Percentiles rank a stretch among this genome's conserved stretches.
Evolutionary conservation across 2,113 vertebrate genomes (phyloP).

Genomic region (Entosphenus tridentatus): DNA sequence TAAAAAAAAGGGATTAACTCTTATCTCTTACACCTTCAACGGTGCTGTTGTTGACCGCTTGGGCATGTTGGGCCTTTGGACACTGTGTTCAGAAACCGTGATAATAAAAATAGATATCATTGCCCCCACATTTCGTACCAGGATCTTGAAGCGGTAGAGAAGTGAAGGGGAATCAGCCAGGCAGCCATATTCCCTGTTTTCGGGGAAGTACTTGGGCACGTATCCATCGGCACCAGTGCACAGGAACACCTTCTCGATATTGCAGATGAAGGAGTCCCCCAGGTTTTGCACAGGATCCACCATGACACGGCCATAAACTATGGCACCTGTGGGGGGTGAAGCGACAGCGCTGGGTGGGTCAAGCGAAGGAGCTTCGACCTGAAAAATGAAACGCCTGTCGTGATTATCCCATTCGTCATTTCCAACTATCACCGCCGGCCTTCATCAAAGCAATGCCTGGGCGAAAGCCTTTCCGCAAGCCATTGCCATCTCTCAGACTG

Average conservation of each 20-base stretch:
- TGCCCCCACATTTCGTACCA: conserved; percentile 32
- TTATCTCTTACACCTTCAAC: too few species aligned
- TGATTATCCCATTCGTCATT: background rate
- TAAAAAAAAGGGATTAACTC: too few species aligned
- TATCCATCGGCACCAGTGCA: conserved; percentile 82
- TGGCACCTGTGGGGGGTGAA: conserved; percentile 32
- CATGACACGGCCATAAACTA: conserved; percentile 69
- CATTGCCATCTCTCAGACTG: too few species aligned
- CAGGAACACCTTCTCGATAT: conserved; percentile 77
- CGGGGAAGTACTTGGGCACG: conserved; percentile 67
- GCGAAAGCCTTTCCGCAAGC: background rate
- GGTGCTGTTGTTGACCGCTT: too few species aligned
- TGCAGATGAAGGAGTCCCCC: conserved; percentile 74
- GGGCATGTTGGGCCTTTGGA: too few species aligned
- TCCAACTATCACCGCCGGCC: background rate
- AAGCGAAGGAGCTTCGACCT: background rate
- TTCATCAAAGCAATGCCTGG: background rate
- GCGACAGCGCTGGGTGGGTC: background rate
- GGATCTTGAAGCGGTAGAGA: conserved; percentile 65
- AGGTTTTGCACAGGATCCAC: conserved; percentile 87
- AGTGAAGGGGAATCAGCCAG: conserved; percentile 64
- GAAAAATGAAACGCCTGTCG: background rate
- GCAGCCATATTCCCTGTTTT: conserved; percentile 60
- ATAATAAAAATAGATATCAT: too few species aligned
- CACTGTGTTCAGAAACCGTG: too few species aligned